A percentile compares a stretch with the other conserved stretches of the same genome.
Conservation (phyloP, 2,797 vertebrate genomes). For the Hoplostethus atlanticus region DNA sequence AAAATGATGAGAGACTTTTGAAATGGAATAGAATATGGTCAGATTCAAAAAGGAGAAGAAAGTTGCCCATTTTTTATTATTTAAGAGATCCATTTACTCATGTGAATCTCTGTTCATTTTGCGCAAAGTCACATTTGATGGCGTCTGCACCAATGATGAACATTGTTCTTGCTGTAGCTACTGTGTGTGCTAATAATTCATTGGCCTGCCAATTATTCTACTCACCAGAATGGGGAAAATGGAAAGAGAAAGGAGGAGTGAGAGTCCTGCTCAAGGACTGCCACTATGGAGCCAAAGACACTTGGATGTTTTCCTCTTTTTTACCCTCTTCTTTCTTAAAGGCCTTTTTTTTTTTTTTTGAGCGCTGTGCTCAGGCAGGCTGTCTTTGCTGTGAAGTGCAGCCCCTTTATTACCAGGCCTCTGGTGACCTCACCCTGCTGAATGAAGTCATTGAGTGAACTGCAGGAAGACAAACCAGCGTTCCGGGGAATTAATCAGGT, state of each 20-base stretch:
- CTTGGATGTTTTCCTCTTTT: conserved; percentile 73
- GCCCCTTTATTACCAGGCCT: conserved; percentile 91
- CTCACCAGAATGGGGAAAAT: conserved; percentile 65
- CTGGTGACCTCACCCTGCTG: conserved; percentile 91
- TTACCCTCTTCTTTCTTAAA: conserved; percentile 69
- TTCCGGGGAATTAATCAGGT: conserved; percentile 93
- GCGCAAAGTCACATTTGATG: conserved; percentile 73
- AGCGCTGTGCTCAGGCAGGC: conserved; percentile 75
- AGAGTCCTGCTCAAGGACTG: conserved; percentile 74
- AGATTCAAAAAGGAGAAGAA: conserved; percentile 59
- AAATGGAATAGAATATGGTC: conserved; percentile 67
- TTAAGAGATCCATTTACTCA: conserved; percentile 68
- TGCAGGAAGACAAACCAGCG: conserved; percentile 90
- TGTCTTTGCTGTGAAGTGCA: conserved; percentile 89
- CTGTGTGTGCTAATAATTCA: conserved; percentile 80
- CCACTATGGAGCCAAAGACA: conserved; percentile 75
- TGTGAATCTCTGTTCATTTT: conserved; percentile 72
- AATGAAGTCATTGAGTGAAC: conserved; percentile 94
- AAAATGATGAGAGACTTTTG: conserved; percentile 67
- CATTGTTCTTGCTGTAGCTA: conserved; percentile 69
- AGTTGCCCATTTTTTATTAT: conserved; percentile 58
- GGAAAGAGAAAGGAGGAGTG: conserved; percentile 52
- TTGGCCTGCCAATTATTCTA: conserved; percentile 81
- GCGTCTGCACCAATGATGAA: conserved; percentile 62
- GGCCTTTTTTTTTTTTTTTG: conserved; percentile 49